Conservation (phyloP, 2,888 invertebrate genomes). For the Lordiphosa fenestrarum region DNA sequence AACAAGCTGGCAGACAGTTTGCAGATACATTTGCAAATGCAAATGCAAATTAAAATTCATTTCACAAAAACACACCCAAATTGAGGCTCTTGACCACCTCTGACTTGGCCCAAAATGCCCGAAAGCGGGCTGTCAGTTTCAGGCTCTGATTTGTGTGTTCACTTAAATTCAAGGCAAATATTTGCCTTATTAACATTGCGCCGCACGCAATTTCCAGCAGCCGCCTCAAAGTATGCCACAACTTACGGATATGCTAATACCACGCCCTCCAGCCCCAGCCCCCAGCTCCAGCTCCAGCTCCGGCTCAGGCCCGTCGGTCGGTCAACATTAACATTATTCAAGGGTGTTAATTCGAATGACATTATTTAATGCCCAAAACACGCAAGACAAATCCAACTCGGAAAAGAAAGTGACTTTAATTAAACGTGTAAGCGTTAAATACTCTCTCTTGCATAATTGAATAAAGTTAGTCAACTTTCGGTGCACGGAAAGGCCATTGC, state of each 20-base stretch:
- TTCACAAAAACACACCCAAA: conserved; percentile 12
- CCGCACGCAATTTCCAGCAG: conserved; percentile 32
- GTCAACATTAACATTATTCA: no score
- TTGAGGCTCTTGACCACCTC: conserved; percentile 9
- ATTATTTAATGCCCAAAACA: conserved; percentile 68
- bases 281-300: no score
- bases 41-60: conserved; percentile 67
- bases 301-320: conserved; percentile 2
- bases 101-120: conserved; percentile 4
- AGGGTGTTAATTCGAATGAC: conserved; percentile 69
- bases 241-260: conserved; percentile 11
- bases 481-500: conserved; percentile 30
- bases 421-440: conserved; percentile 57
- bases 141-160: conserved; percentile 36
- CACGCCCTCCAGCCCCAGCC: no score
- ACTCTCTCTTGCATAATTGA: conserved; percentile 61
- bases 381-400: conserved; percentile 42
- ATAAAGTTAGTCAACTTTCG: conserved; percentile 29
- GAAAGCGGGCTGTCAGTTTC: conserved; percentile 8
- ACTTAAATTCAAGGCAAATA: conserved; percentile 52
- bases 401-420: conserved; percentile 69
- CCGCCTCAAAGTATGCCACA: conserved; percentile 53
- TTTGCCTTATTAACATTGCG: conserved; percentile 61
- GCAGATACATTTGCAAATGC: conserved; percentile 63
- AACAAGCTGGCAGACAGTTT: conserved; percentile 56